These are phyloP conservation scores for Zaprionus gabonicus DNA, from an alignment of 1,140 invertebrate species.

Conservation along the genomic window DNA sequence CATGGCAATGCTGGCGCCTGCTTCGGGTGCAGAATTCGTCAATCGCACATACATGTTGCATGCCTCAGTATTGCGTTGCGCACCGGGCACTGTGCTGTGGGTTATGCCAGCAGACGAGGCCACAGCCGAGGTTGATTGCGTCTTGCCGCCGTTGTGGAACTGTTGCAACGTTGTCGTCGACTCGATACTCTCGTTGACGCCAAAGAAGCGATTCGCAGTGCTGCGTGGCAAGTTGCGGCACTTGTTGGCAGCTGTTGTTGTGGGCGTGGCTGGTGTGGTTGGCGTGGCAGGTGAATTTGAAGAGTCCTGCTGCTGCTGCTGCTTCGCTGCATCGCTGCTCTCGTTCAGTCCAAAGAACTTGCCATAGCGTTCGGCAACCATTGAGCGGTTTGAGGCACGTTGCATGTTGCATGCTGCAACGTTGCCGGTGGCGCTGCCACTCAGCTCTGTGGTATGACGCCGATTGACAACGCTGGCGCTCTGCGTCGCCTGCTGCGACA, in stretches of 20 bases:
- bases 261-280: constrained; percentile 21
- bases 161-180: constrained; percentile 40
- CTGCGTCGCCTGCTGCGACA: constrained; percentile 32
- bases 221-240: neutral
- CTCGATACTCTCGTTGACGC: constrained; percentile 43
- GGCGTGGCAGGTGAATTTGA: constrained; percentile 29
- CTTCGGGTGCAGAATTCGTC: neutral
- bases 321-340: neutral
- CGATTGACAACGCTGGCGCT: constrained; percentile 38
- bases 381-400: constrained; percentile 16
- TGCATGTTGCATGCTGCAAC: neutral
- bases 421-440: too few relatives aligned
- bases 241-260: constrained; percentile 11
- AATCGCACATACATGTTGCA: constrained; percentile 59
- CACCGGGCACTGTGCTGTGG: neutral
- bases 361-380: constrained; percentile 71
- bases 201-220: constrained; percentile 54
- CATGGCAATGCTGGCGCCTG: neutral
- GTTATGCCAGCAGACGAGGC: neutral
- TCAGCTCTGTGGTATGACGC: constrained; percentile 55
- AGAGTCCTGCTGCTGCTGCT: neutral
- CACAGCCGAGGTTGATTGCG: neutral
- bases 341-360: constrained; percentile 73
- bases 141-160: constrained; percentile 25
- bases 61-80: constrained; percentile 42